Evolutionary conservation across 2,888 invertebrate species (phyloP).

Genomic region (Halictus quadricinctus): DNA sequence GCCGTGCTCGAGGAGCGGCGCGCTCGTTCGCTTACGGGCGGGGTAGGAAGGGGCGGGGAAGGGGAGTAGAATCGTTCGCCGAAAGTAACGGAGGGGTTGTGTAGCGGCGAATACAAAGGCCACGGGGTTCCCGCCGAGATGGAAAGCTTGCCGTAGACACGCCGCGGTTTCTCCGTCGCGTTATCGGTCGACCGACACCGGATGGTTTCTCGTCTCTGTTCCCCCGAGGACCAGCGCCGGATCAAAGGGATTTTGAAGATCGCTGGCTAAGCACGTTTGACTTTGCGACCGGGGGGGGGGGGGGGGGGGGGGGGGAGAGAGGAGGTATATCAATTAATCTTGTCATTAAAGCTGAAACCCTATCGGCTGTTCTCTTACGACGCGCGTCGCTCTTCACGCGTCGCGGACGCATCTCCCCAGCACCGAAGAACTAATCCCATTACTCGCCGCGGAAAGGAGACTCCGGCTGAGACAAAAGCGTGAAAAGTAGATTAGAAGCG

Average conservation of each 20-base stretch:
- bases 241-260: slow-evolving; percentile 63
- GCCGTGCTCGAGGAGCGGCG: slow-evolving; percentile 30
- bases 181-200: slow-evolving; percentile 50
- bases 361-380: background rate
- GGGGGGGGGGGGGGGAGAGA: too few species aligned
- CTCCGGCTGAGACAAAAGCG: slow-evolving; percentile 58
- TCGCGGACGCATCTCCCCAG: slow-evolving; percentile 43
- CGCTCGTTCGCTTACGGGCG: slow-evolving; percentile 29
- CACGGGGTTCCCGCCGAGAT: slow-evolving; percentile 48
- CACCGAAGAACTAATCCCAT: slow-evolving; percentile 55
- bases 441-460: slow-evolving; percentile 56
- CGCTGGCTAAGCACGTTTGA: slow-evolving; percentile 63
- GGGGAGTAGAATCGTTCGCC: slow-evolving; percentile 56
- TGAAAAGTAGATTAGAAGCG: slow-evolving; percentile 65
- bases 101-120: slow-evolving; percentile 66
- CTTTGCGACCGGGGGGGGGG: slow-evolving; percentile 45
- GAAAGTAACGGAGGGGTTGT: slow-evolving; percentile 65
- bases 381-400: slow-evolving; percentile 47
- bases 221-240: slow-evolving; percentile 50
- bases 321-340: slow-evolving; percentile 64
- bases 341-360: slow-evolving; percentile 42
- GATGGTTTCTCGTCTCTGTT: slow-evolving; percentile 57
- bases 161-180: slow-evolving; percentile 42
- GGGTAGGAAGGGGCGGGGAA: too few species aligned
- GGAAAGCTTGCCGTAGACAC: slow-evolving; percentile 43